Conservation (phyloP, 1,140 invertebrate species). For the Stratiolaelaps scimitus region DNA sequence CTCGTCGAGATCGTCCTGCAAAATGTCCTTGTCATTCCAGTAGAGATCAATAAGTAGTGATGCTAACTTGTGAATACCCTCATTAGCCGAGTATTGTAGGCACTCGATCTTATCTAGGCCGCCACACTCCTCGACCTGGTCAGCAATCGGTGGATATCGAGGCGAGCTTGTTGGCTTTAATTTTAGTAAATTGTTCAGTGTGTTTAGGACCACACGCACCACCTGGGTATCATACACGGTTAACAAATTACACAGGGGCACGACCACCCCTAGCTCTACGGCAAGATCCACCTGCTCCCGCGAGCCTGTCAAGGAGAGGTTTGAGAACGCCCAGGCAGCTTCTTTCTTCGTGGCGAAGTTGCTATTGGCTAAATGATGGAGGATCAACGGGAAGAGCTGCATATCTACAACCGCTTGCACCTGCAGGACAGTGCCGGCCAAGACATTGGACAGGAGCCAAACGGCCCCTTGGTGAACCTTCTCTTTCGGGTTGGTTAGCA, state of each 20-base stretch:
- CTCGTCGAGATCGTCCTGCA: too few relatives aligned
- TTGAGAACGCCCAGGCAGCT: conserved; percentile 68
- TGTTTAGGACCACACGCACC: conserved; percentile 51
- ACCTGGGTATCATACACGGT: conserved; percentile 49
- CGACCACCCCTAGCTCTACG: conserved; percentile 47
- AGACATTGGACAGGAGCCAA: conserved; percentile 69
- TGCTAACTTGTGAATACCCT: conserved; percentile 94
- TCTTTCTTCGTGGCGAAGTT: conserved; percentile 65
- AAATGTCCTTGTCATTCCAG: conserved; percentile 41
- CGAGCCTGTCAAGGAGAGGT: conserved; percentile 60
- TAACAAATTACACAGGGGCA: conserved; percentile 47
- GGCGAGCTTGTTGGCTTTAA: neutral
- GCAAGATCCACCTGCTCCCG: conserved; percentile 54
- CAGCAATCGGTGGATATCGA: conserved; percentile 30
- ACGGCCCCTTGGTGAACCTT: conserved; percentile 71
- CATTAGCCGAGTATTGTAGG: conserved; percentile 89
- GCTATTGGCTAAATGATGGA: conserved; percentile 57
- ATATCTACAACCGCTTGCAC: conserved; percentile 61
- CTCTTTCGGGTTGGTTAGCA: conserved; percentile 61
- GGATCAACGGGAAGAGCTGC: conserved; percentile 53
- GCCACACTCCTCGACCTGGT: conserved; percentile 66
- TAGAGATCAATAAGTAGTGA: conserved; percentile 95
- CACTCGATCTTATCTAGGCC: conserved; percentile 89
- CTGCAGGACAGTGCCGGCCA: conserved; percentile 59
- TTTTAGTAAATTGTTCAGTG: conserved; percentile 50